Percentiles rank a stretch among this genome's conserved stretches.
Conservation (phyloP, 2,888 invertebrate species). For the Phorcus lineatus region DNA sequence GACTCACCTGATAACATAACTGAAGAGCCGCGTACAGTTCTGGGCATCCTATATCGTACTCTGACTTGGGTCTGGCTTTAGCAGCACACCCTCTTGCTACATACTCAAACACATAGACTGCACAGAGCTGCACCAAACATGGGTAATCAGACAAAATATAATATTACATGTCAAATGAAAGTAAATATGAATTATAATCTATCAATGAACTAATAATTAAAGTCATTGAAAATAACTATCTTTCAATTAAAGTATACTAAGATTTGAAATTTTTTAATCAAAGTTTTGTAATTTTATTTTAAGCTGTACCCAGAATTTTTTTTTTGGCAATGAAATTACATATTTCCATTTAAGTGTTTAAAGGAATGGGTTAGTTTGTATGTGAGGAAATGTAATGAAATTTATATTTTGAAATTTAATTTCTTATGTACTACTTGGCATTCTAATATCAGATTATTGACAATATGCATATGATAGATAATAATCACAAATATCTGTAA, state of each 20-base stretch:
- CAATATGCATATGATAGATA: too few relatives aligned
- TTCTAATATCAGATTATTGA: too few relatives aligned
- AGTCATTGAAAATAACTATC: too few relatives aligned
- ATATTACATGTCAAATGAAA: too few relatives aligned
- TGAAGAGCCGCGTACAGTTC: slow-evolving; percentile 66
- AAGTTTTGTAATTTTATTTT: too few relatives aligned
- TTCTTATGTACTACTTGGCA: not conserved
- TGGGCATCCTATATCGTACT: slow-evolving; percentile 65
- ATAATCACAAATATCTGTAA: too few relatives aligned
- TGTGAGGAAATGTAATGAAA: not conserved
- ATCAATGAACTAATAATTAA: not conserved
- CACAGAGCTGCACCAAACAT: slow-evolving; percentile 50
- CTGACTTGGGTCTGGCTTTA: slow-evolving; percentile 58
- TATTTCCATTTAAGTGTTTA: too few relatives aligned
- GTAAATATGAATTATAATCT: not conserved
- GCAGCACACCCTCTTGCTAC: slow-evolving; percentile 67
- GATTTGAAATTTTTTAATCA: too few relatives aligned
- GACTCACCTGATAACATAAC: slow-evolving; percentile 65
- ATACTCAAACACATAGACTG: slow-evolving; percentile 68
- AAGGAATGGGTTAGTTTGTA: too few relatives aligned
- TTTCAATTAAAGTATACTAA: too few relatives aligned
- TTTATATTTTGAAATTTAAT: not conserved
- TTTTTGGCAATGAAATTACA: too few relatives aligned
- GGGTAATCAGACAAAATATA: not conserved
- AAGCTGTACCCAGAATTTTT: too few relatives aligned